Conservation (phyloP, 1,140 invertebrate species). For the Trypoxylus dichotomus region DNA sequence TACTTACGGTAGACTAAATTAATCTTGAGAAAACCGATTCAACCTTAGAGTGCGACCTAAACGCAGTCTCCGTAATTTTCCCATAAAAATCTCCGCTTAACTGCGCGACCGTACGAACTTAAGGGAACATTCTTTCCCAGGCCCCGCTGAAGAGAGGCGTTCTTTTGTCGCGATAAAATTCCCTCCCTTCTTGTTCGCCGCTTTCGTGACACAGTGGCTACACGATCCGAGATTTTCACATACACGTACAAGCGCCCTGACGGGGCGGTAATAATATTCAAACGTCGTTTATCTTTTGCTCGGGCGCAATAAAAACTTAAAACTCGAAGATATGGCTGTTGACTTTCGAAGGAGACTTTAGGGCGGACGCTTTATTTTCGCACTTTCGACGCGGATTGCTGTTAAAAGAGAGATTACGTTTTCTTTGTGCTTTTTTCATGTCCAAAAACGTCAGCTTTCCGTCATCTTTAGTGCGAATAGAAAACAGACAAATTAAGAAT, state of each 20-base stretch:
- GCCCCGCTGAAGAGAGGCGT: background rate
- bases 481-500: background rate
- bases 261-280: conserved; percentile 12
- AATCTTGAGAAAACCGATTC: background rate
- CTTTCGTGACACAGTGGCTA: background rate
- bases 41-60: background rate
- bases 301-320: conserved; percentile 21
- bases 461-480: background rate
- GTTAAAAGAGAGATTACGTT: background rate
- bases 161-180: conserved; percentile 19
- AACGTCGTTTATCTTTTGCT: conserved; percentile 18
- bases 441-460: background rate
- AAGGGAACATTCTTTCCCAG: conserved; percentile 14
- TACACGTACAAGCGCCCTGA: background rate
- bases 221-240: conserved; percentile 6
- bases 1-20: background rate
- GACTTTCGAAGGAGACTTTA: background rate
- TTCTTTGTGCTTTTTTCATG: background rate
- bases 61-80: conserved; percentile 1
- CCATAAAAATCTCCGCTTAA: conserved; percentile 11
- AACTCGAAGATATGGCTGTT: conserved; percentile 14
- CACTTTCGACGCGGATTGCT: background rate
- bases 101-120: background rate
- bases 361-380: background rate
- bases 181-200: background rate